Evolutionary conservation across 2,888 invertebrate species (phyloP).

Genomic region (Liposcelis brunnea): DNA sequence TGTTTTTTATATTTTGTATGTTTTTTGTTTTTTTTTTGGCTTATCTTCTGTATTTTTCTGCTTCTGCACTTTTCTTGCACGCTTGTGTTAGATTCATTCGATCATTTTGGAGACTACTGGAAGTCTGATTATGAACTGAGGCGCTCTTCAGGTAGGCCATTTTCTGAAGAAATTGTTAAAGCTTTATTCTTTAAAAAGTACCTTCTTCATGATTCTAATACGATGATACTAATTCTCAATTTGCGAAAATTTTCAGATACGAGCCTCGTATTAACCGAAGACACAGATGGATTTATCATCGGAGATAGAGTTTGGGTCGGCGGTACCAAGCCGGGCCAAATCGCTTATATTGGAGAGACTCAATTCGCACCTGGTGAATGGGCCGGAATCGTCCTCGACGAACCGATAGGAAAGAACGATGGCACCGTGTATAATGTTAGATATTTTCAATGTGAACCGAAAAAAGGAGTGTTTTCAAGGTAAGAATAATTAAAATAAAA

Average conservation of each 20-base stretch:
- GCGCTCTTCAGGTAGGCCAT: conserved; percentile 3
- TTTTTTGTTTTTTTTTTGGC: conserved; percentile 1
- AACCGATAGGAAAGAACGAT: conserved; percentile 93
- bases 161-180: not conserved
- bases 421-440: conserved; percentile 82
- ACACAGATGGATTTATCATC: conserved; percentile 90
- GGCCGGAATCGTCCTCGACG: conserved; percentile 94
- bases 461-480: conserved; percentile 82
- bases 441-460: conserved; percentile 86
- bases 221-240: not conserved
- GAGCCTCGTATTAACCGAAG: conserved; percentile 66
- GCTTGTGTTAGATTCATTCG: conserved; percentile 14
- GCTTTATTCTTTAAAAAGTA: not conserved
- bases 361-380: conserved; percentile 96
- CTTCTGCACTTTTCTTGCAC: conserved; percentile 11
- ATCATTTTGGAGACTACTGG: no score
- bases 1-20: conserved; percentile 10
- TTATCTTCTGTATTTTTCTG: not conserved
- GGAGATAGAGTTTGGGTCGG: conserved; percentile 91
- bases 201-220: not conserved
- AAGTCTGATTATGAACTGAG: not conserved
- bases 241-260: conserved; percentile 43
- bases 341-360: conserved; percentile 87
- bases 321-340: conserved; percentile 76
- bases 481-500: not conserved